phyloP scores from a whole-genome alignment of 2,797 vertebrate species.

The Tadarida brasiliensis region DNA sequence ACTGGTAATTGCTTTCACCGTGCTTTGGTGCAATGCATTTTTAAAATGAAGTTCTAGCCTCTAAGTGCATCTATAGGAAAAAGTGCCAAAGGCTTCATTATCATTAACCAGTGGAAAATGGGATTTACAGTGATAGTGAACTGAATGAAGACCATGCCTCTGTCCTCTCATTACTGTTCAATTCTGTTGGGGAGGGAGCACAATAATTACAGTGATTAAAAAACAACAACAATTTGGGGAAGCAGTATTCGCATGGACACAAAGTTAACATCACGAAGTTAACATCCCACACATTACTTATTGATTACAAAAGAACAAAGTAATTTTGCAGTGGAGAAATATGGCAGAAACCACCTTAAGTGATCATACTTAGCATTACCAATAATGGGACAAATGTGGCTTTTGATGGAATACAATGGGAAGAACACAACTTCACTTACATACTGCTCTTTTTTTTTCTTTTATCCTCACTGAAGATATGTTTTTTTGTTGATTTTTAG shows the following conservation, averaged over 20 bases:
- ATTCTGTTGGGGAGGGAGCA: constrained; percentile 46
- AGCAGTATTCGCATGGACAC: constrained; percentile 23
- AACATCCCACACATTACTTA: constrained; percentile 52
- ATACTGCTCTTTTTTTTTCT: background rate
- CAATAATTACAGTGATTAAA: constrained; percentile 69
- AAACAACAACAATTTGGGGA: constrained; percentile 62
- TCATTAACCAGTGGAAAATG: constrained; percentile 73
- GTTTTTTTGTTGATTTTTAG: background rate
- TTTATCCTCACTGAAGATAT: background rate
- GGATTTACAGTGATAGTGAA: constrained; percentile 64
- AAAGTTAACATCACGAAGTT: constrained; percentile 19
- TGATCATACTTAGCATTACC: constrained; percentile 2
- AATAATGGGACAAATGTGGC: background rate
- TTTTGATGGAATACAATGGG: background rate
- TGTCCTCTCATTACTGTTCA: constrained; percentile 48
- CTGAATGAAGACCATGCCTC: constrained; percentile 40
- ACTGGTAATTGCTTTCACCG: constrained; percentile 76
- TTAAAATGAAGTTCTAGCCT: constrained; percentile 75
- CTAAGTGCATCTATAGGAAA: constrained; percentile 72
- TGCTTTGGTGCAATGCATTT: constrained; percentile 78
- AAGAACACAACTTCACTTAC: background rate
- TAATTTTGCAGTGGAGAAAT: constrained; percentile 47
- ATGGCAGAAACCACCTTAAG: constrained; percentile 1
- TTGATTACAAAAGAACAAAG: constrained; percentile 61
- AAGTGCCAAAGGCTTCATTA: constrained; percentile 74